A percentile compares a stretch with the other conserved stretches of the same genome.
phyloP scores from a whole-genome alignment of 2,888 invertebrate species.

The Seladonia tumulorum region DNA sequence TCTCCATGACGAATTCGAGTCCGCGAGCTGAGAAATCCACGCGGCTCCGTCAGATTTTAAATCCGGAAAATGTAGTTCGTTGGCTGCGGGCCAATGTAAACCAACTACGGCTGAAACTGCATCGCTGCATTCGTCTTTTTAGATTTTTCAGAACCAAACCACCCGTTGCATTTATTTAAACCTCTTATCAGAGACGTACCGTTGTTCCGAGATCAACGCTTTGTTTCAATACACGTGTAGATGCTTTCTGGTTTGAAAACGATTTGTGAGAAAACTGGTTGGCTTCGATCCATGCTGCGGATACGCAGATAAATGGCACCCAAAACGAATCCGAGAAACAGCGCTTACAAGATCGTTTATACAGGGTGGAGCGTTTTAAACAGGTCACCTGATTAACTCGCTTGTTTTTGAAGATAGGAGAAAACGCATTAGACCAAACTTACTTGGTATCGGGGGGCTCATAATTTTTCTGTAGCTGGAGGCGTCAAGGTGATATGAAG shows the following conservation, averaged over 20 bases:
- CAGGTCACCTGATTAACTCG: too few relatives aligned
- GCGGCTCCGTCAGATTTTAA: not conserved
- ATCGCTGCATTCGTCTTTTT: not conserved
- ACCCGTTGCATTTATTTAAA: not conserved
- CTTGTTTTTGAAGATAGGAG: too few relatives aligned
- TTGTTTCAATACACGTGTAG: constrained; percentile 26
- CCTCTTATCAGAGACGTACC: not conserved
- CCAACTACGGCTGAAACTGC: not conserved
- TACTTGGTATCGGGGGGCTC: too few relatives aligned
- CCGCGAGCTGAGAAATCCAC: not conserved
- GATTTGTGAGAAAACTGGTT: constrained; percentile 19
- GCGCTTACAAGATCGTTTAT: constrained; percentile 13
- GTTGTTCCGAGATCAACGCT: constrained; percentile 13
- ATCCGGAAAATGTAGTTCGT: constrained; percentile 33
- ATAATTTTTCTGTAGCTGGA: too few relatives aligned
- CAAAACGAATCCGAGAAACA: constrained; percentile 19
- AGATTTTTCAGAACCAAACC: not conserved
- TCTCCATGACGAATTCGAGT: not conserved
- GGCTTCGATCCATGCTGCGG: constrained; percentile 48
- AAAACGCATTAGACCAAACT: too few relatives aligned
- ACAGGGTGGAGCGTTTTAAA: too few relatives aligned
- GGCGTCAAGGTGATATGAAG: too few relatives aligned
- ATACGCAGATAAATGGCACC: constrained; percentile 10
- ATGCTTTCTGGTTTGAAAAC: not conserved
- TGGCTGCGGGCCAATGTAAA: constrained; percentile 24